These are phyloP conservation scores for Eunapius fragilis DNA, from an alignment of 37 sponge, comb jelly and placozoan genomes.

Conservation along the genomic window DNA sequence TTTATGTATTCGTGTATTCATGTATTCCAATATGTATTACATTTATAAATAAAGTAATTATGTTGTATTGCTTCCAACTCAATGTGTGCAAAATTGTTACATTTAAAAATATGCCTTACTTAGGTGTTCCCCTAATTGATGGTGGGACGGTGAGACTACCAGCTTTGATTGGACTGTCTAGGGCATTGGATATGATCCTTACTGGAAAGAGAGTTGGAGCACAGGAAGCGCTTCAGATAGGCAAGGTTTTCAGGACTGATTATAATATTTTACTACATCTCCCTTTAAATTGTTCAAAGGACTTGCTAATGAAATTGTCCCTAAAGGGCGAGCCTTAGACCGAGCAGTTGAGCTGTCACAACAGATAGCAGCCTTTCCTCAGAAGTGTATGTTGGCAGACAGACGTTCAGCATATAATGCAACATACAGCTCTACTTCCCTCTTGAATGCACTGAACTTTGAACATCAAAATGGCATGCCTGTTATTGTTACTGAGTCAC, in stretches of 20 bases:
- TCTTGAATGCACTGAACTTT: conserved; percentile 14
- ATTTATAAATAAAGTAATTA: too few relatives aligned
- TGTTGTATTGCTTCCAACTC: too few relatives aligned
- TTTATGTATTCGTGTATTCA: too few relatives aligned
- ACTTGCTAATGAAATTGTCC: conserved; percentile 65
- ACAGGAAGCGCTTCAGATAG: conserved; percentile 52
- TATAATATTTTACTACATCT: too few relatives aligned
- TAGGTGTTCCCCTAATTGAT: conserved; percentile 81
- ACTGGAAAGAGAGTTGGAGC: conserved; percentile 71
- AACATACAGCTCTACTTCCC: not conserved
- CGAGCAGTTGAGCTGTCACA: conserved; percentile 57
- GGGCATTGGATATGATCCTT: conserved; percentile 78
- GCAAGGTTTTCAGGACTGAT: not conserved
- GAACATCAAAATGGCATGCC: conserved; percentile 20
- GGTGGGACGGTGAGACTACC: conserved; percentile 78
- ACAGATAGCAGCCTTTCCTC: conserved; percentile 62
- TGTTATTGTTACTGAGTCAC: conserved; percentile 13
- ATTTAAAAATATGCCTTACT: not conserved
- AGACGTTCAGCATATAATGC: conserved; percentile 38
- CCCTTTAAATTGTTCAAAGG: conserved; percentile 44
- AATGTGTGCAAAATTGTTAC: too few relatives aligned
- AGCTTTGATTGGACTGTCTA: conserved; percentile 69
- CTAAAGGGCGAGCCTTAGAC: conserved; percentile 33
- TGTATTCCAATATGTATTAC: too few relatives aligned
- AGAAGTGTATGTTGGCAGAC: conserved; percentile 56